Evolutionary conservation across 2,888 invertebrate species (phyloP), one percentile per base, ranked within the genome.

Genomic region (Meteorus cinctellus): DNA sequence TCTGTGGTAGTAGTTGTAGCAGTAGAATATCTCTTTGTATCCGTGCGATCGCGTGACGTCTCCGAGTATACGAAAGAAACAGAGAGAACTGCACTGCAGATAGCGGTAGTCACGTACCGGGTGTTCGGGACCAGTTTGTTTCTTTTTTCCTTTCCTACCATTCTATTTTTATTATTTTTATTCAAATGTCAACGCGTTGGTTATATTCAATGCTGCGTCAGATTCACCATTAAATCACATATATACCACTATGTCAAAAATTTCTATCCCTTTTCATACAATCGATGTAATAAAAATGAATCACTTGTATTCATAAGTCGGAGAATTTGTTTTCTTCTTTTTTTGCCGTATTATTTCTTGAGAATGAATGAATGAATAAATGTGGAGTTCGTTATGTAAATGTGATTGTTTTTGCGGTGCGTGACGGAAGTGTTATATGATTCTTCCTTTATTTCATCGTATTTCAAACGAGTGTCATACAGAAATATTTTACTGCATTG

Each of bases 11-110:
- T 19, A 55, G 19, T 55, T 4, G 55, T 55, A 19, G 19, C 24
- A 72, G 72, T 41, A 77, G 77, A 72, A 75, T 78, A 81, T 78
- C 79, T 80, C 78, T 80, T 80, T 77, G 79, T 77, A 79, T 78
- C 76, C 73, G 67, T 76, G 71, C 72, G 77, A 80, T 81, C 80
- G 81, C 81, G 81, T 81, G 81, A 79, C 78, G 77, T 63, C 66
- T 77, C 69, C 75, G 65, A 34, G 60, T 63, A 67, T 24, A 55
- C 19, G 19, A 55, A 55, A 8, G 55, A 19, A 55, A 55, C 48
- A 48, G 75, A 69, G 75, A 81, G 76, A 77, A 77, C 81, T 80
- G 79, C 78, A 80, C 68, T 81, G 81, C 81, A 79, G 80, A 78
- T 79, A 79, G 63, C 73, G 65, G 75, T 45, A 78, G 80, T 79